Percentiles rank a stretch among this genome's conserved stretches.
Conservation (phyloP, 2,888 invertebrate genomes). For the Trilocha varians region DNA sequence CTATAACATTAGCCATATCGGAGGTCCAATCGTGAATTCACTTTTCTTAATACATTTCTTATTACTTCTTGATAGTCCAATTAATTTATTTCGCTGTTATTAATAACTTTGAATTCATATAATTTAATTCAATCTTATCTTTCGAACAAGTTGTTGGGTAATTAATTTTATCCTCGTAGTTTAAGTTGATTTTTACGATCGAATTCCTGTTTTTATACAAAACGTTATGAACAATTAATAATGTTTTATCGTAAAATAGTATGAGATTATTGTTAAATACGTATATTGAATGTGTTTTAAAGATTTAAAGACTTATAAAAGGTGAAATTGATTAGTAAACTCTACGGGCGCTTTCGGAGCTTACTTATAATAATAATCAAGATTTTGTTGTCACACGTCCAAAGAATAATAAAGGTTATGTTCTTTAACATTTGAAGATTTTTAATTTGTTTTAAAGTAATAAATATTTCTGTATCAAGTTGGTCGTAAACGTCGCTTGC, state of each 20-base stretch:
- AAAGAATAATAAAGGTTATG: slow-evolving; percentile 30
- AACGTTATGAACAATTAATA: slow-evolving; percentile 30
- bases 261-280: slow-evolving; percentile 27
- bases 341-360: slow-evolving; percentile 46
- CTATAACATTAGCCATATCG: slow-evolving; percentile 44
- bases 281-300: slow-evolving; percentile 14
- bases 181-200: slow-evolving; percentile 2
- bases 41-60: slow-evolving; percentile 8
- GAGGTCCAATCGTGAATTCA: slow-evolving; percentile 30
- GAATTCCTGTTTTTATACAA: slow-evolving; percentile 7
- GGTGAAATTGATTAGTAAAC: slow-evolving; percentile 47
- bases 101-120: background rate
- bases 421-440: slow-evolving; percentile 47
- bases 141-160: background rate
- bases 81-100: slow-evolving; percentile 6
- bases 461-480: slow-evolving; percentile 52
- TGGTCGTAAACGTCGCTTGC: slow-evolving; percentile 44
- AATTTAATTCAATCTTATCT: background rate
- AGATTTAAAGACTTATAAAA: slow-evolving; percentile 28
- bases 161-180: background rate
- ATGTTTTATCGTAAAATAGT: slow-evolving; percentile 39
- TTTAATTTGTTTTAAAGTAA: slow-evolving; percentile 53
- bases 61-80: slow-evolving; percentile 12
- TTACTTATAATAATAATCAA: slow-evolving; percentile 39
- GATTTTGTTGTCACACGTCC: slow-evolving; percentile 47